Evolutionary conservation across 2,113 vertebrate genomes (phyloP).

Genomic region (Spermophilus dauricus): DNA sequence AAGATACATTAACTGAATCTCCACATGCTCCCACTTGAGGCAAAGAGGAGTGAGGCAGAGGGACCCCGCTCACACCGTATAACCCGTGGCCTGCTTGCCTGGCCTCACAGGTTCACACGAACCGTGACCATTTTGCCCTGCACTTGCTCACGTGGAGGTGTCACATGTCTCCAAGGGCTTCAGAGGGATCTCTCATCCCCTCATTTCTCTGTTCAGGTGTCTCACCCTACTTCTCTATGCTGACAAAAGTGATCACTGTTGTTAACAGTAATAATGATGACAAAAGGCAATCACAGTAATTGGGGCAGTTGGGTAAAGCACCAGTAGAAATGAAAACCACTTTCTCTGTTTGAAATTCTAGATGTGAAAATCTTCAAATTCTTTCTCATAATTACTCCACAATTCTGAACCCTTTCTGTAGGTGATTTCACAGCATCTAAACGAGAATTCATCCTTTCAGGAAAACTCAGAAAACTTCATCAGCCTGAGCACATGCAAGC

Average conservation of each 20-base stretch:
- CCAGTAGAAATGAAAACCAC: neutral
- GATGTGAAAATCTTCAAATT: neutral
- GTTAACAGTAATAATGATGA: neutral
- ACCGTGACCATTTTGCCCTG: neutral
- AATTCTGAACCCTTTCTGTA: neutral
- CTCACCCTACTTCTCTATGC: neutral
- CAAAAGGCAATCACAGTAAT: neutral
- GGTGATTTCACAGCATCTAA: neutral
- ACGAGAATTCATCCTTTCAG: neutral
- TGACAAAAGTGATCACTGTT: neutral
- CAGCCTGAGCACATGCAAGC: neutral
- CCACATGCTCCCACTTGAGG: neutral
- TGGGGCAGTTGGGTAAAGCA: neutral
- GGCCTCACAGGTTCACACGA: neutral
- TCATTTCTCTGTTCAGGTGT: neutral
- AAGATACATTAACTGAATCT: neutral
- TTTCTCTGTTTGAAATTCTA: neutral
- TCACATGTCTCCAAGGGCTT: too few relatives aligned
- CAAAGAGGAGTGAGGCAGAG: neutral
- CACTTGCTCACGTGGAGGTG: too few relatives aligned
- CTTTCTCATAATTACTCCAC: neutral
- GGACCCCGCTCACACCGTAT: too few relatives aligned
- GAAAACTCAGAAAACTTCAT: neutral
- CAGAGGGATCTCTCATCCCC: neutral
- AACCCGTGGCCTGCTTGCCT: neutral